Evolutionary conservation across 1,140 invertebrate species (phyloP).

Genomic region (Chrysoperla carnea): DNA sequence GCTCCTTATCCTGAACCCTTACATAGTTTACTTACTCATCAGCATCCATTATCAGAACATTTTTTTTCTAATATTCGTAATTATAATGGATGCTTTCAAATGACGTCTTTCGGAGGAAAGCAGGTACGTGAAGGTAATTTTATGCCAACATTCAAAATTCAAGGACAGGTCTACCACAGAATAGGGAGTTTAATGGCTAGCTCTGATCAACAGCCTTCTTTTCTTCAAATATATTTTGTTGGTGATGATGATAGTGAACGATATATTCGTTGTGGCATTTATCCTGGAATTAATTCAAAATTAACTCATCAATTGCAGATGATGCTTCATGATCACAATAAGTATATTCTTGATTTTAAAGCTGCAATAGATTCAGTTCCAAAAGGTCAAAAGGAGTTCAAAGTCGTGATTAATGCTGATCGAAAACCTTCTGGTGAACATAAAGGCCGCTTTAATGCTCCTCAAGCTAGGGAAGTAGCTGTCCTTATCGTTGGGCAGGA

Average conservation of each 20-base stretch:
- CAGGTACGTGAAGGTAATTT: conserved; percentile 3
- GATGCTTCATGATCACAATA: conserved; percentile 17
- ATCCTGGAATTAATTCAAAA: conserved; percentile 11
- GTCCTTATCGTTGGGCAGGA: conserved; percentile 24
- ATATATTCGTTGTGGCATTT: conserved; percentile 9
- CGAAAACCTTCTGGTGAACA: conserved; percentile 20
- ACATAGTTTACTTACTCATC: not conserved
- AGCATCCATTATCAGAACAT: conserved; percentile 2
- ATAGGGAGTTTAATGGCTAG: conserved; percentile 15
- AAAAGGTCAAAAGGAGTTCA: conserved; percentile 11
- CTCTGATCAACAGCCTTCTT: conserved; percentile 12
- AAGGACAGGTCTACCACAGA: conserved; percentile 24
- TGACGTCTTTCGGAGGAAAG: conserved; percentile 11
- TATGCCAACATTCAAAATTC: conserved; percentile 7
- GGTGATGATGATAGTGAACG: conserved; percentile 10
- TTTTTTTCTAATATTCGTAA: conserved; percentile 5
- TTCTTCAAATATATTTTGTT: conserved; percentile 21
- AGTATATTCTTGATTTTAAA: conserved; percentile 18
- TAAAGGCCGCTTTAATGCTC: conserved; percentile 22
- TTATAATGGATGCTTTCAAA: conserved; percentile 10
- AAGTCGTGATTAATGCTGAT: conserved; percentile 14
- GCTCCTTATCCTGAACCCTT: conserved; percentile 1
- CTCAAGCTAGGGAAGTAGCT: conserved; percentile 24
- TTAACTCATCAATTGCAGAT: conserved; percentile 11
- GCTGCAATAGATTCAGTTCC: conserved; percentile 16